phyloP scores from a whole-genome alignment of 64 coral and sea anemone species.

The Stichodactyla mertensii region DNA sequence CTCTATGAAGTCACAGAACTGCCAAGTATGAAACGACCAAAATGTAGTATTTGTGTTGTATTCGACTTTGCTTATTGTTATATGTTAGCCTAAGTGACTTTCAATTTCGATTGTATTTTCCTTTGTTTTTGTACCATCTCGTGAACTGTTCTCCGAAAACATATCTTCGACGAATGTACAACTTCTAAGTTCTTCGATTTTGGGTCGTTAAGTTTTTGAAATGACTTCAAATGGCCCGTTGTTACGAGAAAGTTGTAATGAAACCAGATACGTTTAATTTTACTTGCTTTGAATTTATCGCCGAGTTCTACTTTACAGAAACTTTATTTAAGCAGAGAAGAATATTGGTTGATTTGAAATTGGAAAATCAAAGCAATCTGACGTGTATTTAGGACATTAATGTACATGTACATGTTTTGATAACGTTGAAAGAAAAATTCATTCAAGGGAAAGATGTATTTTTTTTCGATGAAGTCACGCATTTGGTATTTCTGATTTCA shows the following conservation, averaged over 20 bases:
- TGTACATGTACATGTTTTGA: too few relatives aligned
- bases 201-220: not conserved
- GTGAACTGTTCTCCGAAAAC: not conserved
- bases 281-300: not conserved
- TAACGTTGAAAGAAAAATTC: not conserved
- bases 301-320: not conserved
- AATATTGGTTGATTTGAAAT: not conserved
- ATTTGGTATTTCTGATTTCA: not conserved
- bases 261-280: not conserved
- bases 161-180: not conserved
- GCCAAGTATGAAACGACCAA: not conserved
- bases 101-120: not conserved
- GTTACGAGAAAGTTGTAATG: not conserved
- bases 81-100: not conserved
- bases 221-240: not conserved
- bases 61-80: not conserved
- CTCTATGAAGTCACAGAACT: not conserved
- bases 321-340: not conserved
- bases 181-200: not conserved
- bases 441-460: not conserved
- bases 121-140: not conserved
- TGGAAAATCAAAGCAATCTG: not conserved
- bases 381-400: too few relatives aligned
- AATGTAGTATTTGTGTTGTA: not conserved
- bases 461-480: not conserved